phyloP scores from a whole-genome alignment of 1,140 invertebrate species.

The Plutomurus gul region DNA sequence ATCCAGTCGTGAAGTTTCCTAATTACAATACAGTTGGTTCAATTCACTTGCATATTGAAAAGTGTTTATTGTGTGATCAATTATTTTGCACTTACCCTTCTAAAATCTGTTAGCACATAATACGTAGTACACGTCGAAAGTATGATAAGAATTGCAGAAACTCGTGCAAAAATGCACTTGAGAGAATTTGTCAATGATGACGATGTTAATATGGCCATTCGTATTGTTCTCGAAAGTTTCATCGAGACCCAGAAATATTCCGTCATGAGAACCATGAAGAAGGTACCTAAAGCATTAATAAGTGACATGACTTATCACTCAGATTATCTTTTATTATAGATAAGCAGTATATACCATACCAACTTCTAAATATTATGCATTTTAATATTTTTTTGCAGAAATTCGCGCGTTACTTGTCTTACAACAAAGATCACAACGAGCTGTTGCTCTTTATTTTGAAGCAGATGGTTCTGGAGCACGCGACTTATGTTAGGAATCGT shows the following conservation, averaged over 20 bases:
- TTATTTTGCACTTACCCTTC: too few species aligned
- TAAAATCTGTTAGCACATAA: too few species aligned
- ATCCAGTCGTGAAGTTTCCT: too few species aligned
- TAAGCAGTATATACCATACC: too few species aligned
- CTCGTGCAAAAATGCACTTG: slow-evolving; percentile 94
- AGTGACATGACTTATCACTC: slow-evolving; percentile 11
- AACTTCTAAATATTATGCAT: too few species aligned
- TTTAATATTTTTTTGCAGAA: too few species aligned
- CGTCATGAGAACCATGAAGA: slow-evolving; percentile 94
- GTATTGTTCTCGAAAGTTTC: slow-evolving; percentile 97
- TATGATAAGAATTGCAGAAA: slow-evolving; percentile 96
- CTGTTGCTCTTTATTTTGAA: slow-evolving; percentile 93
- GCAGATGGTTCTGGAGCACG: slow-evolving; percentile 88
- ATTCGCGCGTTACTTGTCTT: slow-evolving; percentile 91
- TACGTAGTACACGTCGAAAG: slow-evolving; percentile 97
- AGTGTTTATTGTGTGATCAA: too few species aligned
- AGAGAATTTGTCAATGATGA: slow-evolving; percentile 90
- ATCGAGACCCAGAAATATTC: slow-evolving; percentile 98
- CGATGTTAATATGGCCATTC: slow-evolving; percentile 96
- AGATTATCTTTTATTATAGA: slow-evolving; percentile 58
- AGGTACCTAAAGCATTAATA: slow-evolving; percentile 64
- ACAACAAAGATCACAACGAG: slow-evolving; percentile 95
- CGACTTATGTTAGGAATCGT: slow-evolving; percentile 82
- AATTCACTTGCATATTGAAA: too few species aligned
- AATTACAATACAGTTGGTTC: too few species aligned